phyloP scores from a whole-genome alignment of 2,113 vertebrate genomes.

The Oryzias curvinotus region DNA sequence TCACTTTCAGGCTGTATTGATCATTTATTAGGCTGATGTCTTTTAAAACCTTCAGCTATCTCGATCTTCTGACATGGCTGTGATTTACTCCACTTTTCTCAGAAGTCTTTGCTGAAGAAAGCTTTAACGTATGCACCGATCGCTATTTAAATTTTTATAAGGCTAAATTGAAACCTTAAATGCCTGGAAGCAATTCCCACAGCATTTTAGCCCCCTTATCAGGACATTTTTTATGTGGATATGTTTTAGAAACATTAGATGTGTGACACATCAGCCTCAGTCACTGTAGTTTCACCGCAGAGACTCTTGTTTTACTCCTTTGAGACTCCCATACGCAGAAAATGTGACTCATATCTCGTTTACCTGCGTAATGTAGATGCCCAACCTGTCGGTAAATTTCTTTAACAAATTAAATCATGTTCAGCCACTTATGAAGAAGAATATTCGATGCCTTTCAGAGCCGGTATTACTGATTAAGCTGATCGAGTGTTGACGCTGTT shows the following conservation, averaged over 20 bases:
- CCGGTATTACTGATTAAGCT: slow-evolving; percentile 28
- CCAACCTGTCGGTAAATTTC: slow-evolving; percentile 17
- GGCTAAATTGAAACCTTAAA: not conserved
- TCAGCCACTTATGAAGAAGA: slow-evolving; percentile 12
- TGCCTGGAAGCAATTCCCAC: not conserved
- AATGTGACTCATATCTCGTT: slow-evolving; percentile 2
- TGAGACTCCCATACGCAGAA: not conserved
- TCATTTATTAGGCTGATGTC: too few relatives aligned
- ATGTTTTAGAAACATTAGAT: not conserved
- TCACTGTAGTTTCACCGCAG: not conserved
- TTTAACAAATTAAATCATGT: slow-evolving; percentile 33
- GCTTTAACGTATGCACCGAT: not conserved
- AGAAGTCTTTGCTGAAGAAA: not conserved
- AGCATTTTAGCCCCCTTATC: not conserved
- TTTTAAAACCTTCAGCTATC: too few relatives aligned
- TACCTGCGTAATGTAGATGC: not conserved
- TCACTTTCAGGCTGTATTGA: too few relatives aligned
- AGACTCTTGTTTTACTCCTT: slow-evolving; percentile 9
- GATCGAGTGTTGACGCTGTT: slow-evolving; percentile 37
- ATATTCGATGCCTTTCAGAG: not conserved
- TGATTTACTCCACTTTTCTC: not conserved
- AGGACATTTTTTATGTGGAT: not conserved
- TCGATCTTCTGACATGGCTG: not conserved
- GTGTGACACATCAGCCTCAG: not conserved
- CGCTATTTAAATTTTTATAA: not conserved